Conservation (phyloP, 2,113 vertebrate species). For the Neomonachus schauinslandi region DNA sequence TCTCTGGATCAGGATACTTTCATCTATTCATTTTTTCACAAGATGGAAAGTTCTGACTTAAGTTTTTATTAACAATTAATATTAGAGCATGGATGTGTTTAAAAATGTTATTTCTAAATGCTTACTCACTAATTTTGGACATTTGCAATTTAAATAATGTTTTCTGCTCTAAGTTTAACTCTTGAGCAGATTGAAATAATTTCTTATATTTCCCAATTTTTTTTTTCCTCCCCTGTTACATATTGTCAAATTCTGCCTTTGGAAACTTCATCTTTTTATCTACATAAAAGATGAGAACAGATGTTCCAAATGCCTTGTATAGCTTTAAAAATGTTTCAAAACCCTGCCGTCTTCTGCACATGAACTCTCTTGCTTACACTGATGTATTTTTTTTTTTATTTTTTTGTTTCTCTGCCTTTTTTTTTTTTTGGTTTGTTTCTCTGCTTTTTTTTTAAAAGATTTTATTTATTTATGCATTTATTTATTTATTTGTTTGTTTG, state of each 20-base stretch:
- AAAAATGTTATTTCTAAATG: neutral
- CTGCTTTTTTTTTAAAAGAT: too few relatives aligned
- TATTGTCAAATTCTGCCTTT: conserved; percentile 42
- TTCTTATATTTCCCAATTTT: neutral
- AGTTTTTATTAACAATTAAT: conserved; percentile 17
- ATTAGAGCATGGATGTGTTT: neutral
- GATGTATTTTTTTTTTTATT: neutral
- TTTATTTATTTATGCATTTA: too few relatives aligned
- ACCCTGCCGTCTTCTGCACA: neutral
- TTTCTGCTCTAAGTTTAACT: conserved; percentile 36
- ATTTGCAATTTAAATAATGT: neutral
- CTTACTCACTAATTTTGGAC: neutral
- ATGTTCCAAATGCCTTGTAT: neutral
- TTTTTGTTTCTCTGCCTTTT: too few relatives aligned
- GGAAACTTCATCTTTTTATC: conserved; percentile 13
- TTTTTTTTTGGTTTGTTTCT: too few relatives aligned
- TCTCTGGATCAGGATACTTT: neutral
- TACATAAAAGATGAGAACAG: neutral
- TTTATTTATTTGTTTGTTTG: too few relatives aligned
- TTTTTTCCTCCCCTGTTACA: neutral
- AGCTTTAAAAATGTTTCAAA: conserved; percentile 1
- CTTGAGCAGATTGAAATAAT: conserved; percentile 45
- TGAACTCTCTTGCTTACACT: neutral
- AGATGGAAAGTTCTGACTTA: neutral
- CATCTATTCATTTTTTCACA: conserved; percentile 39